Evolutionary conservation across 2,888 invertebrate species (phyloP).

Genomic region (Fabriciana adippe): DNA sequence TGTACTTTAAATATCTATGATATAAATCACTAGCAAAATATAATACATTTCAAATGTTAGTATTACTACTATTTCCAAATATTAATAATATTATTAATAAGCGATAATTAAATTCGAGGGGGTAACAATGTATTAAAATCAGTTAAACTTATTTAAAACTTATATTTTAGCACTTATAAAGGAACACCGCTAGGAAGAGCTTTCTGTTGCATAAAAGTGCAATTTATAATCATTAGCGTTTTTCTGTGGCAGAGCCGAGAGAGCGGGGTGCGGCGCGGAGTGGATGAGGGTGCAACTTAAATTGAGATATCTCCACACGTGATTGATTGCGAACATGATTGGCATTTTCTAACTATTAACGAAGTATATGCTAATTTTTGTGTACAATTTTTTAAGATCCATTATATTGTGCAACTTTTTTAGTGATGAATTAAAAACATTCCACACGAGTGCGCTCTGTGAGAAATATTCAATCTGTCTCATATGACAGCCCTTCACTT

Average conservation of each 20-base stretch:
- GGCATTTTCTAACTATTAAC: slow-evolving; percentile 66
- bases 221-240: slow-evolving; percentile 77
- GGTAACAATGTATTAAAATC: no score
- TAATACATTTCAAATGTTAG: no score
- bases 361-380: slow-evolving; percentile 63
- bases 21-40: no score
- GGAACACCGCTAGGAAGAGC: slow-evolving; percentile 56
- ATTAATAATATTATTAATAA: no score
- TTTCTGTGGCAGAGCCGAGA: slow-evolving; percentile 54
- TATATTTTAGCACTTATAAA: slow-evolving; percentile 47
- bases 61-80: no score
- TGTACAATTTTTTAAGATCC: slow-evolving; percentile 53
- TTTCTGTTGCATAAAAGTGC: slow-evolving; percentile 48
- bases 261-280: slow-evolving; percentile 47
- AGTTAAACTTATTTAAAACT: no score
- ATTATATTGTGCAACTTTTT: slow-evolving; percentile 52
- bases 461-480: slow-evolving; percentile 67
- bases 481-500: slow-evolving; percentile 78
- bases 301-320: slow-evolving; percentile 76
- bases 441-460: slow-evolving; percentile 65
- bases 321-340: slow-evolving; percentile 76
- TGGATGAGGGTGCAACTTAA: slow-evolving; percentile 64
- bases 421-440: slow-evolving; percentile 60
- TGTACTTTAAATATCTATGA: background rate
- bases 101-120: no score